Evolutionary conservation across 2,797 vertebrate species (phyloP), one percentile per base, ranked within the genome.

Genomic region (Pogoniulus pusillus): DNA sequence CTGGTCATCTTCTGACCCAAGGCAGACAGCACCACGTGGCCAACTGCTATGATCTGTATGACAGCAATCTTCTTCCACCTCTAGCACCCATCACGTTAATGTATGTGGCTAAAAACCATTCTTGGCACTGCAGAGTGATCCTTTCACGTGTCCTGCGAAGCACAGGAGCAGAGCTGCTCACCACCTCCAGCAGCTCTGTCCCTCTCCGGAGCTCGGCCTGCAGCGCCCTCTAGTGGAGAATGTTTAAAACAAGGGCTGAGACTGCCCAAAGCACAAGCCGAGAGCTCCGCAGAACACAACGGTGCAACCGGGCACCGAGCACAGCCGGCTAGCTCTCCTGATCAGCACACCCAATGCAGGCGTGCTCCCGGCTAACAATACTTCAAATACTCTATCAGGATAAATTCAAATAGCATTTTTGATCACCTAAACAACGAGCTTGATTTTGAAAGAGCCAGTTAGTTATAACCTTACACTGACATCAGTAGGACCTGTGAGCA

Each of bases 181-280:
- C n/a, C n/a, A n/a, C n/a, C n/a, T n/a, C n/a, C n/a, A n/a, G n/a
- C n/a, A n/a, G n/a, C n/a, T 16, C 26, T 1, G 23, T 15, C 16
- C 16, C n/a, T 27, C 35, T n/a, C 14, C 30, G 17, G 24, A 79
- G 57, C 41, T 57, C n/a, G 66, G 27, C 63, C 57, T 82, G 49
- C 39, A 84, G 90, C 85, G 88, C 94, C 95, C 90, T 84, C 95
- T 60, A 24, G 92, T 91, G 95, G 66, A 58, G 7, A 62, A 8
- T 29, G 34, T 13, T 58, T 76, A 51, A 37, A 85, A 51, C 29
- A 59, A 41, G n/a, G 37, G 32, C 34, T 54, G n/a, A 32, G 5
- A 7, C 5, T 34, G 22, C 34, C 43, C 66, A 66, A 75, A 32
- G 7, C 12, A 34, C 41, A 6, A 39, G 7, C 20, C 26, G 34